Base-by-base conservation (phyloP, 1,140 invertebrate genomes). In the Heliconius melpomene region DNA sequence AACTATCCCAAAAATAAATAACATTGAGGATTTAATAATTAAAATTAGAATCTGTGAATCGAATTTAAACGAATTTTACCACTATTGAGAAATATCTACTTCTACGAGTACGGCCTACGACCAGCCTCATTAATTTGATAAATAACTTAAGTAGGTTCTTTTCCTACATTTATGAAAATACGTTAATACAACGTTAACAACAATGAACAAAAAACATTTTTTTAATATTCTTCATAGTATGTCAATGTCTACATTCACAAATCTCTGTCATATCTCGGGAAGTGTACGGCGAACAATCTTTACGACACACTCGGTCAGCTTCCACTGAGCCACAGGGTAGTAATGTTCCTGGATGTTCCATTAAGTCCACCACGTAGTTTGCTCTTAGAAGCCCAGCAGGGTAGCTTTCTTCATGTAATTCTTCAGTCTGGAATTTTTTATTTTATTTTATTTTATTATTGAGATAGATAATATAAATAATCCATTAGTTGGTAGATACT, bases 351-450 rank as follows among this genome's bases (percentile, higher is more conserved):
- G 96, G 95, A 2, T 88, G 82, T 18, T 95, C 87, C 88, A 95
- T 95, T 8, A 97, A 87, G 81, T 97, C 96, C 13, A 96, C 95
- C 9, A 96, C 95, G 79, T 96, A 96, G 84, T 96, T 96, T 23
- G 95, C 92, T 23, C 94, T 90, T 3, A 96, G 84, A 50, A 96
- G 86, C 3, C 95, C 95, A n/a, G 92, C 94, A 3, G 96, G 96
- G 46, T 83, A 93, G 29, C 80, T 87, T 36, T 86, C 84, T 20
- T 79, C 78, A 0, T 88, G 82, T 23, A 23, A 7, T 3, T 79
- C 52, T 38, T 85, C 85, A 13, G 75, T 79, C 83, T 87, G 36
- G n/a, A 79, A 72, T n/a, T 6, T 20, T 18, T 20, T 7, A 18
- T 18, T 52, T 52, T 7, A 18, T 18, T 52, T 52, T 20, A 52